phyloP scores from a whole-genome alignment of 2,113 vertebrate genomes.

The Scolopax mira region DNA sequence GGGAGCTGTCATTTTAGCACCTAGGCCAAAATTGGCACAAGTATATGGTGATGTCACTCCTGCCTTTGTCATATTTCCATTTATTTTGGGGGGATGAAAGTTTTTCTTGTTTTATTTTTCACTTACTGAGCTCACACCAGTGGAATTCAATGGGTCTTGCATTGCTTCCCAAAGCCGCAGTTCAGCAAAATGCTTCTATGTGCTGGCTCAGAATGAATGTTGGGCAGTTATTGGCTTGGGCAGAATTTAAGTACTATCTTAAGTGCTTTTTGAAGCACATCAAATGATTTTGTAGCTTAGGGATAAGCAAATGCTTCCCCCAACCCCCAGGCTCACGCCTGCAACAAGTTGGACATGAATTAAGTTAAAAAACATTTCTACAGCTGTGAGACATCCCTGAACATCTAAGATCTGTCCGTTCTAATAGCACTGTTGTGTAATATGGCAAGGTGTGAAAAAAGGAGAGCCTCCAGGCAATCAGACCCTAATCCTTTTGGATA shows the following conservation, averaged over 20 bases:
- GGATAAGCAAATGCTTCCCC: not conserved
- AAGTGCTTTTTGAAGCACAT: not conserved
- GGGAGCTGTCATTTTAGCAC: not conserved
- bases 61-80: not conserved
- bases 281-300: not conserved
- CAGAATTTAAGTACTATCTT: not conserved
- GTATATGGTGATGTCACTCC: not conserved
- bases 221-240: not conserved
- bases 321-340: fast-evolving
- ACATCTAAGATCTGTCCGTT: not conserved
- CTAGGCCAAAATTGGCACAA: not conserved
- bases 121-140: not conserved
- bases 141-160: not conserved
- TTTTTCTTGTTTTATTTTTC: not conserved
- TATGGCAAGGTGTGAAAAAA: not conserved
- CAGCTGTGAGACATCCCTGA: not conserved
- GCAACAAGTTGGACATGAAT: not conserved
- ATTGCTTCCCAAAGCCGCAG: not conserved
- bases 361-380: not conserved
- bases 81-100: not conserved
- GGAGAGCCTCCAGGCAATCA: not conserved
- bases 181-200: not conserved
- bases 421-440: not conserved
- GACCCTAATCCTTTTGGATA: not conserved
- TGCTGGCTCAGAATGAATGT: not conserved